A percentile compares a stretch with the other conserved stretches of the same genome.
These are phyloP conservation scores for Amphiduros pacificus DNA, from an alignment of 2,888 invertebrate species.

Conservation along the genomic window DNA sequence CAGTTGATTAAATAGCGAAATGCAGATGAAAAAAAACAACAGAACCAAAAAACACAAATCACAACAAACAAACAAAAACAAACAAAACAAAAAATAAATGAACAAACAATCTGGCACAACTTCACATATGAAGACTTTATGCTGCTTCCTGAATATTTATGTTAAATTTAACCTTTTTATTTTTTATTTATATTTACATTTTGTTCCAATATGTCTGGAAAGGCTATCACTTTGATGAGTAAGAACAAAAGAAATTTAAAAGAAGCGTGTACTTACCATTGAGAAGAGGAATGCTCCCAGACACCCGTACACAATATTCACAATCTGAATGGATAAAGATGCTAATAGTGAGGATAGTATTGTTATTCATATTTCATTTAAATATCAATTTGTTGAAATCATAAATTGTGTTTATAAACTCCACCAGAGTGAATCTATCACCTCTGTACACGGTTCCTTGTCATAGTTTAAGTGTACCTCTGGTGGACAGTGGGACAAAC, in stretches of 20 bases:
- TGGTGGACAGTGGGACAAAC: too few species aligned
- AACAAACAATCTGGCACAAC: background rate
- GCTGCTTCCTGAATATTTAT: background rate
- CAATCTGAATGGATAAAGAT: constrained; percentile 35
- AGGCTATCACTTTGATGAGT: too few species aligned
- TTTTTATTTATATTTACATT: background rate
- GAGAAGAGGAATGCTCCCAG: constrained; percentile 86
- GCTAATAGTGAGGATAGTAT: background rate
- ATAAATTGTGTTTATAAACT: too few species aligned
- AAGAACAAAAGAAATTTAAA: too few species aligned
- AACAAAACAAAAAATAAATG: background rate
- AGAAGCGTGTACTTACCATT: constrained; percentile 62
- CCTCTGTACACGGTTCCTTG: background rate
- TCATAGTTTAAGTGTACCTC: background rate
- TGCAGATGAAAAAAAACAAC: background rate
- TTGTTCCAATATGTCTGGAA: background rate
- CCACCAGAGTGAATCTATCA: too few species aligned
- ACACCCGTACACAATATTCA: constrained; percentile 71
- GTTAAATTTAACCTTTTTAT: background rate
- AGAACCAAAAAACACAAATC: background rate
- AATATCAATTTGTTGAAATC: too few species aligned
- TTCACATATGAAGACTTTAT: background rate
- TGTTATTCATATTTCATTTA: background rate
- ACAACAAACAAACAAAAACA: background rate
- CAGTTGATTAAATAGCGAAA: background rate